phyloP scores from a whole-genome alignment of 2,113 vertebrate species.

The Chlorodrepanis virens region DNA sequence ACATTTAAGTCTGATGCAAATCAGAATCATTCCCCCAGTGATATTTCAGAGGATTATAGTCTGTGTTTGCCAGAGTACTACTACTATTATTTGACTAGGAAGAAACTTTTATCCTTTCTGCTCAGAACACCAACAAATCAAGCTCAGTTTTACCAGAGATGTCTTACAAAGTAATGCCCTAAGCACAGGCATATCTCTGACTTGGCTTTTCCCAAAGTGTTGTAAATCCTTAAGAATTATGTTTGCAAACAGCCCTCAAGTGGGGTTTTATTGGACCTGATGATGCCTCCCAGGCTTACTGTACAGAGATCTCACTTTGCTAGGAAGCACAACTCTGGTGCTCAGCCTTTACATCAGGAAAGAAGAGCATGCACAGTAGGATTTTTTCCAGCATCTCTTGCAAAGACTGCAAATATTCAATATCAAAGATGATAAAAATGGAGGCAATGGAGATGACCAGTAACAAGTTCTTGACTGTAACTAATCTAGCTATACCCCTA shows the following conservation, averaged over 20 bases:
- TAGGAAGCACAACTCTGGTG: not conserved
- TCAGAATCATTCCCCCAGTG: not conserved
- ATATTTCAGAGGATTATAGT: not conserved
- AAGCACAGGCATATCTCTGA: not conserved
- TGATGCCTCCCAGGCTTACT: not conserved
- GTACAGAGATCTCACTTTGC: not conserved
- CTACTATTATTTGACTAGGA: not conserved
- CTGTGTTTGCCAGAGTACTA: not conserved
- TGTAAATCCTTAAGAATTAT: not conserved
- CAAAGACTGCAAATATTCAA: not conserved
- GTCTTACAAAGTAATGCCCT: not conserved
- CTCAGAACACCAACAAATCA: not conserved
- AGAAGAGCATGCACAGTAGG: not conserved
- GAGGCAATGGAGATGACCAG: not conserved
- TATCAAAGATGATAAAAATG: not conserved
- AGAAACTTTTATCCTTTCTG: not conserved
- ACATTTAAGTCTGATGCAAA: not conserved
- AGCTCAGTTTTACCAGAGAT: not conserved
- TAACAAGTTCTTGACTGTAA: not conserved
- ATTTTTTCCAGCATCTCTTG: not conserved
- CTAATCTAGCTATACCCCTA: not conserved
- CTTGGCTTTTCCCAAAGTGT: not conserved
- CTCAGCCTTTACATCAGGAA: not conserved
- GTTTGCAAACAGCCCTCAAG: not conserved
- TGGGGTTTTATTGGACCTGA: not conserved